Evolutionary conservation across 2,113 vertebrate species (phyloP).

Genomic region (Cynopterus brachyotis): DNA sequence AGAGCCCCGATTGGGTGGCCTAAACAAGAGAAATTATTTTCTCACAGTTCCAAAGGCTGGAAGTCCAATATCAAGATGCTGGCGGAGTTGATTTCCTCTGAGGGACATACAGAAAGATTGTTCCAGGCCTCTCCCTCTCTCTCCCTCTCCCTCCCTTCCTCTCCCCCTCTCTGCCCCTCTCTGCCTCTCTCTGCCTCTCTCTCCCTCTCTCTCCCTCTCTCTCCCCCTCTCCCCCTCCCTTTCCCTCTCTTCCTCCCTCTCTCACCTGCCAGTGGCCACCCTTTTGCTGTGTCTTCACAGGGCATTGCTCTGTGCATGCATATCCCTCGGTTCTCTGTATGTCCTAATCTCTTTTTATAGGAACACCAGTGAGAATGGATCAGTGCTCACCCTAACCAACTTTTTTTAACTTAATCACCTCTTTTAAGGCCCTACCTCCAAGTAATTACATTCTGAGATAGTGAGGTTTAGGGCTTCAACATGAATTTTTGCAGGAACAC

Average conservation of each 20-base stretch:
- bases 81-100: neutral
- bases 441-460: neutral
- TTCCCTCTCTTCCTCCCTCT: neutral
- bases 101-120: neutral
- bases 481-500: neutral
- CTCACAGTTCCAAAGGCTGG: neutral
- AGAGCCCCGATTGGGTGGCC: neutral
- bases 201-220: no score
- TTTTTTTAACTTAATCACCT: neutral
- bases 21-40: neutral
- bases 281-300: neutral
- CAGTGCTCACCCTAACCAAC: neutral
- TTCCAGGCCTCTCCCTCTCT: neutral
- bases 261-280: neutral
- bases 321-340: neutral
- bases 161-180: accelerated
- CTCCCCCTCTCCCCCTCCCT: accelerated
- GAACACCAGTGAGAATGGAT: neutral
- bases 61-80: neutral
- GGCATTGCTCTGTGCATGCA: no score
- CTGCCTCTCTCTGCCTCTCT: no score
- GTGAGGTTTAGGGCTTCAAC: neutral
- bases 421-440: neutral
- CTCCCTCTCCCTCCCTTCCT: accelerated
- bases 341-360: neutral